Percentiles rank a stretch among this genome's conserved stretches.
phyloP scores from a whole-genome alignment of 2,797 vertebrate genomes.

The Diplodus sargus region DNA sequence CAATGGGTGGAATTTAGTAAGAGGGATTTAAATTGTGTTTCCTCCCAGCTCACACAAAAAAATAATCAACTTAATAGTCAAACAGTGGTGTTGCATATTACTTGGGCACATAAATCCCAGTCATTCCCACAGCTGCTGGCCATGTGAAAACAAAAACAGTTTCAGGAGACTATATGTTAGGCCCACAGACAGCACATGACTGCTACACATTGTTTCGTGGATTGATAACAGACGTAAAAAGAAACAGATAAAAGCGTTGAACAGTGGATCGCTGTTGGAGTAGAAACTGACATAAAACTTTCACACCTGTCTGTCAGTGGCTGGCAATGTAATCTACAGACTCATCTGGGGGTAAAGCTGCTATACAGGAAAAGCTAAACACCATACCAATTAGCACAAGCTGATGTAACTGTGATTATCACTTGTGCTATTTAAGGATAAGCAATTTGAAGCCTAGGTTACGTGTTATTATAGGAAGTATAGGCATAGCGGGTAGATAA shows the following conservation, averaged over 20 bases:
- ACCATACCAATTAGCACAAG: conserved; percentile 50
- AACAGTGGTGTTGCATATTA: no score
- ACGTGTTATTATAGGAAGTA: not conserved
- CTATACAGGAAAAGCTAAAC: conserved; percentile 13
- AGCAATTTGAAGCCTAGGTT: not conserved
- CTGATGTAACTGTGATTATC: conserved; percentile 38
- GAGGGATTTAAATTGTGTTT: no score
- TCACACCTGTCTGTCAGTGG: conserved; percentile 6
- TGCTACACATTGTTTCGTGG: no score
- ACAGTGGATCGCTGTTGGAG: not conserved
- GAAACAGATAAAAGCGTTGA: not conserved
- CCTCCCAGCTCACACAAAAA: no score
- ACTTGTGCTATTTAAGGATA: conserved; percentile 55
- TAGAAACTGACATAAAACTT: not conserved
- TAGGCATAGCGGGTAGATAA: not conserved
- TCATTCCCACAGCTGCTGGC: not conserved
- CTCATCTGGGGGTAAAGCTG: conserved; percentile 13
- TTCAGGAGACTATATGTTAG: no score
- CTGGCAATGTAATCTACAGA: conserved; percentile 13
- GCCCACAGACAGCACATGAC: not conserved
- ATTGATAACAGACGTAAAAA: not conserved
- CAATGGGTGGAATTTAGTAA: no score
- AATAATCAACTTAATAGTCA: no score
- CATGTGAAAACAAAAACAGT: not conserved
- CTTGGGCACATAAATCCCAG: not conserved